Conservation (phyloP, 2,113 vertebrate species). For the Phocoena phocoena region DNA sequence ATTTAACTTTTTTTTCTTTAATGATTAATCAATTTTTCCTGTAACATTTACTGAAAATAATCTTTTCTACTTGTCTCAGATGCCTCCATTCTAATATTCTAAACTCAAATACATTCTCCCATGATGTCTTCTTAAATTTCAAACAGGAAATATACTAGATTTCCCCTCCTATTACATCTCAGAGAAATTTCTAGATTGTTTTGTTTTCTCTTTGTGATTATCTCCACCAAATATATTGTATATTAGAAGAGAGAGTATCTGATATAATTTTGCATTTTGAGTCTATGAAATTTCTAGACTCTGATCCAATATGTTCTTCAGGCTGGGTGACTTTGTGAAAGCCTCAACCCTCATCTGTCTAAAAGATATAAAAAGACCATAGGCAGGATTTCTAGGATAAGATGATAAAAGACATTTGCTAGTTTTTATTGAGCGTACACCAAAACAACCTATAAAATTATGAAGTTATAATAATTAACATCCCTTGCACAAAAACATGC, state of each 20-base stretch:
- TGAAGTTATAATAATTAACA: neutral
- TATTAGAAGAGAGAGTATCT: neutral
- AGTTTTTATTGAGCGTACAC: neutral
- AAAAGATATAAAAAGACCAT: neutral
- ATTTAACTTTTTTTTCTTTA: neutral
- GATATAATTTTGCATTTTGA: neutral
- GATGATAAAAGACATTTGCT: neutral
- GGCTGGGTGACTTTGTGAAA: neutral
- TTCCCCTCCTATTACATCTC: neutral
- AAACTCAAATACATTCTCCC: neutral
- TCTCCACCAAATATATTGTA: neutral
- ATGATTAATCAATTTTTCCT: neutral
- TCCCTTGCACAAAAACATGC: neutral
- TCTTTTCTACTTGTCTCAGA: neutral
- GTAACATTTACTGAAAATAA: neutral
- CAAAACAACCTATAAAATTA: neutral
- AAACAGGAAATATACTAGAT: neutral
- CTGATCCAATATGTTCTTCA: neutral
- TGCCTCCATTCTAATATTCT: neutral
- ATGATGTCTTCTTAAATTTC: neutral
- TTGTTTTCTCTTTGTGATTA: neutral
- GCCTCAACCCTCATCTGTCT: neutral
- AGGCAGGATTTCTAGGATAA: conserved; percentile 1
- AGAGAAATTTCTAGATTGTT: neutral
- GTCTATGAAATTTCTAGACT: neutral